Conservation (phyloP, 1,140 invertebrate species). For the Conopomorpha cramerella region DNA sequence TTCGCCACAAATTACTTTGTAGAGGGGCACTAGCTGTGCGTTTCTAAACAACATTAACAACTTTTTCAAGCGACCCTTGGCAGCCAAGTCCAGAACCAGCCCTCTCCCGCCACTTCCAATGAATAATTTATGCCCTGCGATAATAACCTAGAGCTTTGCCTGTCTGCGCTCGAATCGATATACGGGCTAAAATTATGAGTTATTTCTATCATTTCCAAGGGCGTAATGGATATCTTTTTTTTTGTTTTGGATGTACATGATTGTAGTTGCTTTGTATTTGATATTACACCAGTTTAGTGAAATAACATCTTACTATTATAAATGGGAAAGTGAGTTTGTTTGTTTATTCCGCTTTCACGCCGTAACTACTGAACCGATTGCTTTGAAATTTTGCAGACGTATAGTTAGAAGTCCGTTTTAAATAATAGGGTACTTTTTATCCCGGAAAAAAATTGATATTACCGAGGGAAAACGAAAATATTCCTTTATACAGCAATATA, state of each 20-base stretch:
- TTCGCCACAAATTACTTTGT: slow-evolving; percentile 15
- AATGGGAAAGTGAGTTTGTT: too few species aligned
- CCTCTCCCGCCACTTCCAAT: slow-evolving; percentile 8
- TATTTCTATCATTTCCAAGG: slow-evolving; percentile 15
- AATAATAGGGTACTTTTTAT: too few species aligned
- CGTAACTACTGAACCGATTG: too few species aligned
- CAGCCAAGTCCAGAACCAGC: slow-evolving; percentile 4
- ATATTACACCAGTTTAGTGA: not conserved
- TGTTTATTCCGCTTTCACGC: too few species aligned
- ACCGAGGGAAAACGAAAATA: too few species aligned
- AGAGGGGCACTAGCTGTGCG: slow-evolving; percentile 8
- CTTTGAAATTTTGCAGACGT: too few species aligned
- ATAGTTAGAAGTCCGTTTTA: too few species aligned
- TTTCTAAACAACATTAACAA: slow-evolving; percentile 28
- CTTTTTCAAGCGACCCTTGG: slow-evolving; percentile 17
- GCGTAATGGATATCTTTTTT: too few species aligned
- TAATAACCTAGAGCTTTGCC: slow-evolving; percentile 14
- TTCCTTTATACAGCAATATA: too few species aligned
- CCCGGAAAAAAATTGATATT: too few species aligned
- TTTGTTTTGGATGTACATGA: too few species aligned
- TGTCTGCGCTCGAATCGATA: slow-evolving; percentile 18
- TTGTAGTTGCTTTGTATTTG: not conserved
- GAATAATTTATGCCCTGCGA: slow-evolving; percentile 24
- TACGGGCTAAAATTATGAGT: slow-evolving; percentile 12
- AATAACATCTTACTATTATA: not conserved